Base-by-base conservation (phyloP, 2,113 vertebrate species). In the Progne subis region DNA sequence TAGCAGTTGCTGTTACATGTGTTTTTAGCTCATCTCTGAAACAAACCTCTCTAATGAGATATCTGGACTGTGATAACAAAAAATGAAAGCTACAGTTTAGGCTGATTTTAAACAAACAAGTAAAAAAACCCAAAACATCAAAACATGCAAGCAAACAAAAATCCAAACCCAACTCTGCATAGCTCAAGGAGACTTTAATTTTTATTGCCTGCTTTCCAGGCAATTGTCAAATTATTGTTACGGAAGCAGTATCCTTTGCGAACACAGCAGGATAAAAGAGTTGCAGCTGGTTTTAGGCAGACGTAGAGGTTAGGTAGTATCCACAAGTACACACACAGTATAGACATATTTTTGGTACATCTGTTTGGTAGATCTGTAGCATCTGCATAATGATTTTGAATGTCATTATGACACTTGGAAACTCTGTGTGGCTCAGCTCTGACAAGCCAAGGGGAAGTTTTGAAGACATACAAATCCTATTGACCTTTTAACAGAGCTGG, bases 111-210 rank as follows among this genome's bases (percentile, higher is more conserved):
- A 82, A 75, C 8, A 53, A 53, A 25, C 2, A 41, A 41, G 8
- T 25, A 3, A 34, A 44, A 41, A 49, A 14, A 18, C 44, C 44
- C 44, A 43, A 43, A 43, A 46, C 18, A 20, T 5, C 8, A 32
- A 78, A 78, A 23, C 11, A 56, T 7, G 9, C 13, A 46, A 63
- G 11, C 12, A 39, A 47, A 26, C 7, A 56, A 52, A 60, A 68
- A 34, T 29, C 13, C 20, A 18, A 68, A 47, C 11, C 17, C 9
- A 37, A 0, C 6, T 23, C 32, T 32, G 4, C 1, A 1, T 44
- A 65, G 2, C 3, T 60, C 39, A 49, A 86, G 16, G 6, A 76
- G 16, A 64, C 49, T 43, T 70, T 18, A 72, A 68, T 2, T 44
- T 82, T 46, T 32, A 37, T 15, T 71, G 4, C 10, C 20, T 61